Base-by-base conservation (phyloP, 2,888 invertebrate species). In the Drosophila mayaguana region DNA sequence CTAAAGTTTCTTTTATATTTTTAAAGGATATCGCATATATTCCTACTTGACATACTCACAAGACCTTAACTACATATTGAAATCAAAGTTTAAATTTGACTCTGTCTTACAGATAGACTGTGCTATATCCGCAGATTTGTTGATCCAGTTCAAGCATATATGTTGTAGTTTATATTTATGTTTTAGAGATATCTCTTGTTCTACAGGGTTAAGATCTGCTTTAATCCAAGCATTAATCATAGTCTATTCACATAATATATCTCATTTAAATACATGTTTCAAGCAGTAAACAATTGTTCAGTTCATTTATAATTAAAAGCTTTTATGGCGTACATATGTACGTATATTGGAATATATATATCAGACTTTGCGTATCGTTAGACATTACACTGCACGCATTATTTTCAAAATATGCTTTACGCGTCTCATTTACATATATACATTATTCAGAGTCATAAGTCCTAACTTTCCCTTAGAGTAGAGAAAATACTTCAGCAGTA, bases 401-500 rank as follows among this genome's bases (percentile, higher is more conserved):
- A 9, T 5, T 25, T 46, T 16, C 45, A 22, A 25, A 8, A 16
- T 2, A 20, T 16, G 46, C 25, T 16, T 16, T 22, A 16, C 16
- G 16, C 16, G 46, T 46, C 25, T 16, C 46, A 16, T 46, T 61
- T 54, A 48, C 22, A 54, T 48, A 42, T 56, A 57, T 48, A 36
- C 63, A 66, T 57, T 34, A 43, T 66, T 66, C 62, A 65, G 36
- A 46, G 40, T 11, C 18, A 42, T 5, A 11, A 2, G 18, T 40
- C 28, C 28, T 22, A 6, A 3, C 20, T 22, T 45, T 14, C 14
- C 45, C 12, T 43, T 20, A 43, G 14, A 7, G 22, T 22, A 7
- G 22, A 2, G 50, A 45, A 51, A 66, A 68, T 69, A 60, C 62
- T 77, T 64, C 50, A 72, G 18, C 50, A 77, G 16, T 40, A 12